Base-by-base conservation (phyloP, 2,888 invertebrate species). In the Chalcis sispes region DNA sequence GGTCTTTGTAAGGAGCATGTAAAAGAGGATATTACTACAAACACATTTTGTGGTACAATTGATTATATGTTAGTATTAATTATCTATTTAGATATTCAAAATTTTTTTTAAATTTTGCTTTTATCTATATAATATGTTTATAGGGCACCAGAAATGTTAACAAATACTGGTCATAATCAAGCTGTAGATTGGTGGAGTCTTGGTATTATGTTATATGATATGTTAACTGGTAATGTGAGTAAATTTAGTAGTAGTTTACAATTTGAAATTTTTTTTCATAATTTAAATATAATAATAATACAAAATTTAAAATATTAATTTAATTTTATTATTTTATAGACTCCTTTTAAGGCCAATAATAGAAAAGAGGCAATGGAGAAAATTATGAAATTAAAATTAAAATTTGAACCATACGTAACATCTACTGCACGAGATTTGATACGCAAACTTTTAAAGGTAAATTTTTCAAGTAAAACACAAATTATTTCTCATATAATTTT, bases 141-240 rank as follows among this genome's bases (percentile, higher is more conserved):
- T 50, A 98, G 98, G 98, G 99, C 99, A 73, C 99, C 99, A 59
- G 99, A 99, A 92, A 98, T 99, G 86, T 91, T 99, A 84, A 96
- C 96, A 79, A 92, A 98, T 87, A 95, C 94, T 89, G 99, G 99
- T 42, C 99, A 99, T 90, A 98, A 97, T 23, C 98, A 98, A 91
- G 98, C 98, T 48, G 98, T 99, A 0, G 99, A 99, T 90, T 99
- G 99, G 99, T 99, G 99, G 99, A 98, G 97, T 85, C 91, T 99
- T 78, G 99, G 99, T 81, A 98, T 98, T 79, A 91, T 99, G 79
- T 96, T 98, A 95, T 99, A 96, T 89, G 99, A 99, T 87, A 99
- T 99, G 99, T 91, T 99, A 77, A 98, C 98, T 83, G 98, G 98
- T 83, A 95, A 96, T 89, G 96, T 96, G 91, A 90, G 48, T 71